Evolutionary conservation across 2,797 vertebrate species (phyloP).

Genomic region (Xerus rutilus): DNA sequence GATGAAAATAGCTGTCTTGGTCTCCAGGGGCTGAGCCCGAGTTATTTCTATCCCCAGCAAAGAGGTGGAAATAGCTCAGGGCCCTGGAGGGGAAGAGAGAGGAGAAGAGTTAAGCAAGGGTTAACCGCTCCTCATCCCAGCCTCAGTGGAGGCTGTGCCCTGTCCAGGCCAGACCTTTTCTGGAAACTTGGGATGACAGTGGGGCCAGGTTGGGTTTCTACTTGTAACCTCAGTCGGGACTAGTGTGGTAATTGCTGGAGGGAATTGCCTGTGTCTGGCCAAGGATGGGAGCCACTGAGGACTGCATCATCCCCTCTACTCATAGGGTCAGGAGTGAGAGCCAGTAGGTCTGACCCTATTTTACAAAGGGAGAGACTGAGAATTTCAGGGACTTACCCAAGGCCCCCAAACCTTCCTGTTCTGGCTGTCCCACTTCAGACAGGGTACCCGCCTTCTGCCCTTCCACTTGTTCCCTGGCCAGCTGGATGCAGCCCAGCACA

Average conservation of each 20-base stretch:
- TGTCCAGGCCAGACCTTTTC: constrained; percentile 45
- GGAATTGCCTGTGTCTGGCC: neutral
- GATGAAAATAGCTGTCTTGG: constrained; percentile 78
- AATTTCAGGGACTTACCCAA: neutral
- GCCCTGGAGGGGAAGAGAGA: constrained; percentile 23
- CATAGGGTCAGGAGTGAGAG: neutral
- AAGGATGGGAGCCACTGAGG: neutral
- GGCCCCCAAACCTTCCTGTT: neutral
- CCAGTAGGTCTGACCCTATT: neutral
- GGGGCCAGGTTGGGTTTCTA: constrained; percentile 18
- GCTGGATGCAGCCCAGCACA: neutral
- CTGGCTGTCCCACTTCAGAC: neutral
- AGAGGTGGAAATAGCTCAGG: constrained; percentile 82
- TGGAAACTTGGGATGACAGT: constrained; percentile 53
- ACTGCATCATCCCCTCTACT: neutral
- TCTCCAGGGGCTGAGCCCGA: constrained; percentile 77
- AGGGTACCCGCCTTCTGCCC: neutral
- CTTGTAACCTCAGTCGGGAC: neutral
- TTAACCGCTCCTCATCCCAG: constrained; percentile 37
- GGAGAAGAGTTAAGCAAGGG: constrained; percentile 63
- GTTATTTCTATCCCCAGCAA: constrained; percentile 81
- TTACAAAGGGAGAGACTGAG: neutral
- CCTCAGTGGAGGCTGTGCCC: neutral
- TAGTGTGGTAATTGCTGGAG: neutral
- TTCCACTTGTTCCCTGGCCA: neutral